Base-by-base conservation (phyloP, 2,888 invertebrate genomes). In the Melinaea menophilus region DNA sequence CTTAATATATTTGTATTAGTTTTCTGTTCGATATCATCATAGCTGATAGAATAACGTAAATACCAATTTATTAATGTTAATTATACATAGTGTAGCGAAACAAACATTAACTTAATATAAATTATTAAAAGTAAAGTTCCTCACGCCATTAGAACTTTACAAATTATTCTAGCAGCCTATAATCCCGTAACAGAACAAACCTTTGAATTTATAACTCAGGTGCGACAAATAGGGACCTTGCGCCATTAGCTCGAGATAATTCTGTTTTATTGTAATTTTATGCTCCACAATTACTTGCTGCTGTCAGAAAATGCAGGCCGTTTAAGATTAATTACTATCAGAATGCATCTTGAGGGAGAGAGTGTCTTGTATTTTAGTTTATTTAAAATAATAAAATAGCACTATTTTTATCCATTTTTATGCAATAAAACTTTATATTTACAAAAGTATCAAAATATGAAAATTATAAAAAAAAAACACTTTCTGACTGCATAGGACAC, bases 241-340 rank as follows among this genome's bases (percentile, higher is more conserved):
- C 62, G 58, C 62, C 82, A 81, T 84, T 79, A 75, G 72, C 74
- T 65, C 64, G 63, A 80, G 83, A 84, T 85, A 85, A 82, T 78
- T 75, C 79, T 78, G 78, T 74, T 84, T 84, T 84, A 85, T 84
- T 79, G 84, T 83, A 81, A 85, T 85, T 80, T 81, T 81, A 85
- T 85, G 80, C 84, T 75, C 74, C 75, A 79, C 81, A 80, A 82
- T 84, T 84, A 77, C 75, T 64, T 67, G 55, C 60, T 83, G 77
- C 75, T 64, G 65, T 54, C 57, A 65, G 66, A 69, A 67, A 70
- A 70, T 71, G 70, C 71, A 70, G 63, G 67, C 68, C 60, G 56
- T 65, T 62, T 51, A 64, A 69, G 70, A 71, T 71, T 72, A 70
- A 70, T 71, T 70, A 71, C 68, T 58, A 48, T 31, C 51, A 51